Evolutionary conservation across 2,113 vertebrate species (phyloP), one percentile per base, ranked within the genome.

Genomic region (Rhinolophus ferrumequinum): DNA sequence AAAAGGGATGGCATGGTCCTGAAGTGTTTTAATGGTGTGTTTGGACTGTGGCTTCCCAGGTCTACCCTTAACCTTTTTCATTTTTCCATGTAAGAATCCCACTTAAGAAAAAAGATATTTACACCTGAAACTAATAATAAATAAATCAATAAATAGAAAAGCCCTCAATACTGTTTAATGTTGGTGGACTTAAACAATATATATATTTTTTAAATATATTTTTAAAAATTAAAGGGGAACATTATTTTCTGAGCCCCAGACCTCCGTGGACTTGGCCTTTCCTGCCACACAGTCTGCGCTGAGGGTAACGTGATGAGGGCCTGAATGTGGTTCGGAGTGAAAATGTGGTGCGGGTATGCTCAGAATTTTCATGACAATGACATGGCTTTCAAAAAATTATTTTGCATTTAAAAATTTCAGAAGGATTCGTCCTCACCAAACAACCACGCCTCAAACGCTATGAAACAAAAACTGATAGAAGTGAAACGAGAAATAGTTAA

Each of bases 1-100:
- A 11, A 24, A 41, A 41, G 50, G 7, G 10, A 6, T 0, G 0
- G 19, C 35, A 1, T 15, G 14, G 70, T 15, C 41, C 44, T 11
- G 1, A 26, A n/a, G 58, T 14, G n/a, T n/a, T 21, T 24, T 4
- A 7, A n/a, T 9, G 52, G 38, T 15, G 66, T 24, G 18, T 60
- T 80, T 30, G 70, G 38, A 38, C 67, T 38, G 21, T 7, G 18
- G 24, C 24, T 67, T 30, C 15, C 12, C 6, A 19, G 18, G 35
- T 24, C 62, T 2, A 5, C 52, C 13, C 38, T 33, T 30, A 8
- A 2, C 16, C 64, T 16, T 35, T 56, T n/a, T 47, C 30, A 35
- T 38, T 16, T 80, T 70, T 18, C 33, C 64, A 38, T 35, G 13
- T 38, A 13, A 80, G 62, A 28, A 9, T 21, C 11, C 47, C 75